Conservation (phyloP, 2,113 vertebrate species). For the Myiopsitta monachus region DNA sequence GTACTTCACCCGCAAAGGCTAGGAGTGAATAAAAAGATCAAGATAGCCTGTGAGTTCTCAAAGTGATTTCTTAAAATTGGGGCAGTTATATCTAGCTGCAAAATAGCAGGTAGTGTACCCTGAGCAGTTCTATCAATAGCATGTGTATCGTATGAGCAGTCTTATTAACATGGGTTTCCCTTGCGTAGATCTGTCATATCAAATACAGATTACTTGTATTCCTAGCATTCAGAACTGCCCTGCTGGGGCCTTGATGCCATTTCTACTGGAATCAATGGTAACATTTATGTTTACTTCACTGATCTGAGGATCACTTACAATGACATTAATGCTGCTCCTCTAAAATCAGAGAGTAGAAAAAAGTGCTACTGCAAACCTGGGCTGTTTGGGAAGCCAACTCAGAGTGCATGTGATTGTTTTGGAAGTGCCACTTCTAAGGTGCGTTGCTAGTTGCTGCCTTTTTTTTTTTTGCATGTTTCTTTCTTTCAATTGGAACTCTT, state of each 20-base stretch:
- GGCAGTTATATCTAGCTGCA: neutral
- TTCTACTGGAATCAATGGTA: neutral
- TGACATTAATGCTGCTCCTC: neutral
- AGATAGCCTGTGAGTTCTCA: too few species aligned
- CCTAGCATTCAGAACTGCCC: neutral
- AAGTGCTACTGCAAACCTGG: neutral
- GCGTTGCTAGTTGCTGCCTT: neutral
- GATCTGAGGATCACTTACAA: neutral
- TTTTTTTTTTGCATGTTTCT: neutral
- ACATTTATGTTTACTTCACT: neutral
- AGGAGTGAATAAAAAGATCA: neutral
- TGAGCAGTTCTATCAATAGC: neutral
- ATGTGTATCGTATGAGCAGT: neutral
- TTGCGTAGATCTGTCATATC: neutral
- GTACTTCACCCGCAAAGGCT: neutral
- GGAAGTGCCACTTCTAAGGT: neutral
- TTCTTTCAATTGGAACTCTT: neutral
- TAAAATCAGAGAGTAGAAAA: neutral
- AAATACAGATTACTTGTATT: neutral
- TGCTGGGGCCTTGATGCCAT: neutral
- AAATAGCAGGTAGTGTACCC: neutral
- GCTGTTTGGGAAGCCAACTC: neutral
- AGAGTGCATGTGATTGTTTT: neutral
- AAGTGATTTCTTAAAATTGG: neutral
- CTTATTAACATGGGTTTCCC: neutral